phyloP scores from a whole-genome alignment of 2,113 vertebrate genomes.

The Girardinichthys multiradiatus region DNA sequence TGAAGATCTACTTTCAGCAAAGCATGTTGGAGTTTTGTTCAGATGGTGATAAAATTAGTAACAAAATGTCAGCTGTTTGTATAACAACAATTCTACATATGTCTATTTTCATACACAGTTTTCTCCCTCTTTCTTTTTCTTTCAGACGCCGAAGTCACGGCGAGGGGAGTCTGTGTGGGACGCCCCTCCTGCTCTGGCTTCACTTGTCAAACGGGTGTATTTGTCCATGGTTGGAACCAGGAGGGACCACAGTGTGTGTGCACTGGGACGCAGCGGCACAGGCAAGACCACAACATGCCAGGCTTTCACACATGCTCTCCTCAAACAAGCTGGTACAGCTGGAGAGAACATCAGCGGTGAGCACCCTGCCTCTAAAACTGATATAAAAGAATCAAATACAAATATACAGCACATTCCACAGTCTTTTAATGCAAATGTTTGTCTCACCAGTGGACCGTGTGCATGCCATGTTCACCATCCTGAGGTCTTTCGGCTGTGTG shows the following conservation, averaged over 20 bases:
- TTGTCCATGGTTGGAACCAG: slow-evolving; percentile 83
- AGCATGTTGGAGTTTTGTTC: background rate
- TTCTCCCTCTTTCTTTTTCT: background rate
- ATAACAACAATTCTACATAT: too few relatives aligned
- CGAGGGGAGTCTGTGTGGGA: slow-evolving; percentile 73
- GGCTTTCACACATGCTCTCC: slow-evolving; percentile 82
- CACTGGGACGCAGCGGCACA: slow-evolving; percentile 86
- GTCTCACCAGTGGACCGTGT: slow-evolving; percentile 86
- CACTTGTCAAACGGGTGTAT: slow-evolving; percentile 85
- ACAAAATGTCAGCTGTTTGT: too few relatives aligned
- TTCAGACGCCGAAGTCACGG: slow-evolving; percentile 64
- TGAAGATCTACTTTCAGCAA: background rate
- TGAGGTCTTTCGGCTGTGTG: slow-evolving; percentile 89
- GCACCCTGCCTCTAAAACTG: background rate
- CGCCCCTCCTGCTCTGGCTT: slow-evolving; percentile 77
- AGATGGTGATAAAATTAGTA: too few relatives aligned
- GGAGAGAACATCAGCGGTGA: slow-evolving; percentile 81
- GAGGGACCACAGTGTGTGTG: slow-evolving; percentile 87
- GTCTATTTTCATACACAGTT: background rate
- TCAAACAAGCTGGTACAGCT: slow-evolving; percentile 81
- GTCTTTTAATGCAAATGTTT: background rate
- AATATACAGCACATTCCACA: background rate
- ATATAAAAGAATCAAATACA: background rate
- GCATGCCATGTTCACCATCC: slow-evolving; percentile 88
- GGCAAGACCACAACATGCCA: slow-evolving; percentile 87